These are phyloP conservation scores for Apogon hyalosoma DNA, from an alignment of 2,797 vertebrate species.

Conservation along the genomic window DNA sequence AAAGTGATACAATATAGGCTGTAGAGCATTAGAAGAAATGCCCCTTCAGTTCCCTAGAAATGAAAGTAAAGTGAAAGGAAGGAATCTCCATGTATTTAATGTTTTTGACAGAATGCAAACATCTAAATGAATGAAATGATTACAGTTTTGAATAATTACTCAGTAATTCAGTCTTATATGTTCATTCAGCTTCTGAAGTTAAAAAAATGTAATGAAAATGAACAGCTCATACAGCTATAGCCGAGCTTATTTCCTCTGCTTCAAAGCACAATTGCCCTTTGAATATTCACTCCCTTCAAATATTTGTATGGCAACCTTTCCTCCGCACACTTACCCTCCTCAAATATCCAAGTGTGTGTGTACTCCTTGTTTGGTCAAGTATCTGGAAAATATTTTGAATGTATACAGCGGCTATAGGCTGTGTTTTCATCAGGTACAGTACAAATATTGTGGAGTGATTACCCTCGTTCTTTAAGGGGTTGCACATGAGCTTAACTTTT, in stretches of 20 bases:
- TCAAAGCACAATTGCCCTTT: constrained; percentile 76
- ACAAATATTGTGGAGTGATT: constrained; percentile 76
- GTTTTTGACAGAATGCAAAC: constrained; percentile 24
- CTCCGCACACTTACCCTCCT: constrained; percentile 54
- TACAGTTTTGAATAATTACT: constrained; percentile 39
- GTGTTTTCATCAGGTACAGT: constrained; percentile 66
- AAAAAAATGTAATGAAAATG: constrained; percentile 56
- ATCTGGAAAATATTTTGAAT: constrained; percentile 79
- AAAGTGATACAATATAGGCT: constrained; percentile 27
- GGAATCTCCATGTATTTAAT: constrained; percentile 25
- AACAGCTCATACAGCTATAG: constrained; percentile 61
- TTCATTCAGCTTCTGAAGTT: constrained; percentile 30
- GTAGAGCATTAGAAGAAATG: constrained; percentile 6
- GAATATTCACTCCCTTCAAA: constrained; percentile 68
- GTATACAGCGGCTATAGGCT: constrained; percentile 62
- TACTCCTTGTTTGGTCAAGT: constrained; percentile 64
- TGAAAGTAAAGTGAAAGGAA: constrained; percentile 9
- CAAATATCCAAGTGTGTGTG: constrained; percentile 64
- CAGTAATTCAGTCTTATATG: constrained; percentile 9
- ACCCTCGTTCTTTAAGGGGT: constrained; percentile 45
- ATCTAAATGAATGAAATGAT: constrained; percentile 41
- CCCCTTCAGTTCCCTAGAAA: constrained; percentile 4
- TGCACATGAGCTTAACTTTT: constrained; percentile 12
- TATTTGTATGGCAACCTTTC: constrained; percentile 69
- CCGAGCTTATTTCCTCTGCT: constrained; percentile 58